A percentile compares a stretch with the other conserved stretches of the same genome.
These are phyloP conservation scores for Pteromalus puparum DNA, from an alignment of 1,140 invertebrate genomes.

Conservation along the genomic window DNA sequence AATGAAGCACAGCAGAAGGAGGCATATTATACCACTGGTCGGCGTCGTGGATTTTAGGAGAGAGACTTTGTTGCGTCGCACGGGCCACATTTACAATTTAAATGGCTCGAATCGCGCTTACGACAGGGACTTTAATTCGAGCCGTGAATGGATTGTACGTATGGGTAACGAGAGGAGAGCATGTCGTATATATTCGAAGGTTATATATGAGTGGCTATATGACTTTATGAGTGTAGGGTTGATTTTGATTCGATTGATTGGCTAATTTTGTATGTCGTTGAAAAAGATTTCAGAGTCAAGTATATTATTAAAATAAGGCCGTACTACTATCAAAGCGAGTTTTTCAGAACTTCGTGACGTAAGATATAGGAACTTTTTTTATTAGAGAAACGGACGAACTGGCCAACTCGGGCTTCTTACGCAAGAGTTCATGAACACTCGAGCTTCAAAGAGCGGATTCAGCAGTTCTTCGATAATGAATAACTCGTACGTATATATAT, in stretches of 20 bases:
- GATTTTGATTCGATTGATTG: no score
- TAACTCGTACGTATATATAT: not conserved
- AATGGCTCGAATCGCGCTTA: not conserved
- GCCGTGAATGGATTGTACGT: not conserved
- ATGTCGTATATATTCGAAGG: no score
- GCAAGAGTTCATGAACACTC: not conserved
- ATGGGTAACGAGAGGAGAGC: no score
- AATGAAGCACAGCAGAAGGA: not conserved
- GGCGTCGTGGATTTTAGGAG: not conserved
- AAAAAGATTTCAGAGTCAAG: no score
- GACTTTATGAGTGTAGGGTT: no score
- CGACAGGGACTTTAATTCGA: constrained; percentile 2
- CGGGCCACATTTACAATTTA: constrained; percentile 43
- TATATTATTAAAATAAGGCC: no score
- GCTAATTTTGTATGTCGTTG: no score
- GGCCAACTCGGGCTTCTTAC: not conserved
- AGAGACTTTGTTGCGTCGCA: not conserved
- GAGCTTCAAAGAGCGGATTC: constrained; percentile 19
- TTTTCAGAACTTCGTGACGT: not conserved
- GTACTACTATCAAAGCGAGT: no score
- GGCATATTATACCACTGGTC: not conserved
- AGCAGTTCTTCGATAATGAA: not conserved
- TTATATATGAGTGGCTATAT: no score
- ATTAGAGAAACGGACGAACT: not conserved
- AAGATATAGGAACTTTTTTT: not conserved